Evolutionary conservation across 2,888 invertebrate species (phyloP).

Genomic region (Rhodophaea formosa): DNA sequence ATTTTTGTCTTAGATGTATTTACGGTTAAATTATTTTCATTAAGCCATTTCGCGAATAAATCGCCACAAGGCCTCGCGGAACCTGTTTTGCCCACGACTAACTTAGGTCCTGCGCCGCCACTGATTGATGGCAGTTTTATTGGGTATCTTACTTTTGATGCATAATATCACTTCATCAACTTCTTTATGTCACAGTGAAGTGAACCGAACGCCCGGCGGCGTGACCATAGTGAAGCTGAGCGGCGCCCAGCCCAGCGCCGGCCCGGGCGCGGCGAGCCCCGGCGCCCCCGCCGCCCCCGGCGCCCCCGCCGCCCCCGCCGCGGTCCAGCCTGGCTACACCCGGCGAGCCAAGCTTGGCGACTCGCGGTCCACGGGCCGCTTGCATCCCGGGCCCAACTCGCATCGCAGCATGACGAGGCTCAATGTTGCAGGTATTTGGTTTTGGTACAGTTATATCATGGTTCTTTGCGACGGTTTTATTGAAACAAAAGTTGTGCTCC

Average conservation of each 20-base stretch:
- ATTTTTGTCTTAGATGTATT: no score
- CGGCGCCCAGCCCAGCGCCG: slow-evolving; percentile 37
- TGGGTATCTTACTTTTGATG: neutral
- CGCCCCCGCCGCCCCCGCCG: slow-evolving; percentile 24
- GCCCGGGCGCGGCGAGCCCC: slow-evolving; percentile 48
- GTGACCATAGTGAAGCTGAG: slow-evolving; percentile 91
- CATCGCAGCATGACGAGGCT: slow-evolving; percentile 90
- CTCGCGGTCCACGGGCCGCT: slow-evolving; percentile 87
- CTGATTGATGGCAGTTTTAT: no score
- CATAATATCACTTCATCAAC: no score
- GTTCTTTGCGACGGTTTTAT: no score
- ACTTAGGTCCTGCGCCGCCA: no score
- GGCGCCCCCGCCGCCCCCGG: slow-evolving; percentile 37
- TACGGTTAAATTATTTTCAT: no score
- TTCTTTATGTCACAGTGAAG: slow-evolving; percentile 67
- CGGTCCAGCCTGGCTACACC: slow-evolving; percentile 67
- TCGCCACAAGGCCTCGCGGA: no score
- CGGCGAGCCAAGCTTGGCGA: slow-evolving; percentile 85
- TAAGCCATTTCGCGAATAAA: no score
- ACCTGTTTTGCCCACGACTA: no score
- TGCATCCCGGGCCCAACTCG: slow-evolving; percentile 86
- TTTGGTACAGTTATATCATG: no score
- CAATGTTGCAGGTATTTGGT: slow-evolving; percentile 84
- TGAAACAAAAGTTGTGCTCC: no score
- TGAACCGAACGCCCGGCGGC: slow-evolving; percentile 87